Percentiles rank a stretch among this genome's conserved stretches.
phyloP scores from a whole-genome alignment of 2,888 invertebrate genomes.

The Eustalomyia histrio region DNA sequence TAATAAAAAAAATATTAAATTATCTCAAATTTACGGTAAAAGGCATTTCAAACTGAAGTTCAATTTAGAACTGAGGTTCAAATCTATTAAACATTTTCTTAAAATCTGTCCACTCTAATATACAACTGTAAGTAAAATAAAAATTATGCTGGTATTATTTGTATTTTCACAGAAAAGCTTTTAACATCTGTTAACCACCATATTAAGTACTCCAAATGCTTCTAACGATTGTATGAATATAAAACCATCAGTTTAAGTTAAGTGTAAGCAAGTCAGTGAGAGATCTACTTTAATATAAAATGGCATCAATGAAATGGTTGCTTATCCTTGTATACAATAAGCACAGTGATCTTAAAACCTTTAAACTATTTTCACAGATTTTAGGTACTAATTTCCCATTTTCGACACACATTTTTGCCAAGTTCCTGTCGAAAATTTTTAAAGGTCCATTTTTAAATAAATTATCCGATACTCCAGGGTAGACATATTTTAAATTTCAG shows the following conservation, averaged over 20 bases:
- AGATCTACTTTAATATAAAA: conserved; percentile 18
- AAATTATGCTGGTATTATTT: conserved; percentile 4
- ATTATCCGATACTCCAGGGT: no score
- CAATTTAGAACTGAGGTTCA: no score
- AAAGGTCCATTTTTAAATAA: no score
- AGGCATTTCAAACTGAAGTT: no score
- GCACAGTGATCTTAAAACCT: not conserved
- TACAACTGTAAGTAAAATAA: not conserved
- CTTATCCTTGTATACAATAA: conserved; percentile 3
- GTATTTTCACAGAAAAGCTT: conserved; percentile 17
- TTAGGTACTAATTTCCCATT: no score
- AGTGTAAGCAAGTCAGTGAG: conserved; percentile 11
- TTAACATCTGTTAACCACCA: conserved; percentile 32
- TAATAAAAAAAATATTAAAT: no score
- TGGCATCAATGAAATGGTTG: conserved; percentile 11
- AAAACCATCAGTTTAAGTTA: conserved; percentile 19
- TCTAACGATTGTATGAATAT: conserved; percentile 9
- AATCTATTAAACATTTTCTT: no score
- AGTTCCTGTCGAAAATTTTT: no score
- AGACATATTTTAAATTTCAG: no score
- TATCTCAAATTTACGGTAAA: no score
- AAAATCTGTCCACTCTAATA: not conserved
- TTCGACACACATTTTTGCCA: no score
- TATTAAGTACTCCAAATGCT: conserved; percentile 11
- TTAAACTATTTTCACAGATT: no score